A percentile compares a stretch with the other conserved stretches of the same genome.
Evolutionary conservation across 2,888 invertebrate species (phyloP).

Genomic region (Operophtera brumata): DNA sequence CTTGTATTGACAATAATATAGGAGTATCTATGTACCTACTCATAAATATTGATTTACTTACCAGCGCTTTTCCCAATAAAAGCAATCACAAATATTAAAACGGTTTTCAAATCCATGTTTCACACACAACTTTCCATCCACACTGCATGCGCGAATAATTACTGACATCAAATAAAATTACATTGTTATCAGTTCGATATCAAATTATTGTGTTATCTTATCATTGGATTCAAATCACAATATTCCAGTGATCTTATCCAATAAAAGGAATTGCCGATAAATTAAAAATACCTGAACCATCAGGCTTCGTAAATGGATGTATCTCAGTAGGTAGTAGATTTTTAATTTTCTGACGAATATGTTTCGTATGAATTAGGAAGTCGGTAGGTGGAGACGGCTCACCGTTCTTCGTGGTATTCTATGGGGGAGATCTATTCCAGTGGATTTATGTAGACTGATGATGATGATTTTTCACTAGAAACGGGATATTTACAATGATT

Average conservation of each 20-base stretch:
- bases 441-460: too few relatives aligned
- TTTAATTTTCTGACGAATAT: too few relatives aligned
- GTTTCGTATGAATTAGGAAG: too few relatives aligned
- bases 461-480: too few relatives aligned
- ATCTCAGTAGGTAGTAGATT: too few relatives aligned
- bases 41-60: conserved; percentile 35
- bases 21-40: too few relatives aligned
- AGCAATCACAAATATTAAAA: conserved; percentile 50
- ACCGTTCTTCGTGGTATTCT: too few relatives aligned
- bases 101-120: conserved; percentile 45
- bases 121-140: conserved; percentile 22
- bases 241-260: conserved; percentile 7
- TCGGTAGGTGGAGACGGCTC: too few relatives aligned
- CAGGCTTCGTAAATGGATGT: too few relatives aligned
- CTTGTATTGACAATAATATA: too few relatives aligned
- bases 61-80: conserved; percentile 49
- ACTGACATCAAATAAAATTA: conserved; percentile 6
- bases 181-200: conserved; percentile 3
- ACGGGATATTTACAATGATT: too few relatives aligned
- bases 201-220: conserved; percentile 12
- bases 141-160: conserved; percentile 1
- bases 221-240: conserved; percentile 14
- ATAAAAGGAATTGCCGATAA: conserved; percentile 2
- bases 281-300: not conserved
- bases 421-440: too few relatives aligned